phyloP scores from a whole-genome alignment of 2,888 invertebrate species.

The Bhutanitis thaidina region DNA sequence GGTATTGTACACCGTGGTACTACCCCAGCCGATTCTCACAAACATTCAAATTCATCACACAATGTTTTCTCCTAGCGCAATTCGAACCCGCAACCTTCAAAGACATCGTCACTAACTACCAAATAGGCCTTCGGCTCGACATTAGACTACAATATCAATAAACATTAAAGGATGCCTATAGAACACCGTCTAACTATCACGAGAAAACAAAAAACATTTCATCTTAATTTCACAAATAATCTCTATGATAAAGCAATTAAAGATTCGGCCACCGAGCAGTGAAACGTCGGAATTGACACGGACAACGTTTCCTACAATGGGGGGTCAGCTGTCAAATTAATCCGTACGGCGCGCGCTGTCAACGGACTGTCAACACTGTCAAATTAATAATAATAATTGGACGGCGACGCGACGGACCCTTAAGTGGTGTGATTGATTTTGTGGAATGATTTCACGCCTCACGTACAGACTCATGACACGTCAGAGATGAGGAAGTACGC shows the following conservation, averaged over 20 bases:
- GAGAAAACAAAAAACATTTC: too few species aligned
- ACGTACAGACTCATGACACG: background rate
- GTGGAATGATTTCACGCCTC: slow-evolving; percentile 15
- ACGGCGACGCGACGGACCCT: slow-evolving; percentile 21
- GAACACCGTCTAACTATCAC: too few species aligned
- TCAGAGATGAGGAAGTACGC: background rate
- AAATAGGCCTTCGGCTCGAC: too few species aligned
- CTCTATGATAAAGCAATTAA: slow-evolving; percentile 1
- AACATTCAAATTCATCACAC: too few species aligned
- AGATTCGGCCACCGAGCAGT: slow-evolving; percentile 1
- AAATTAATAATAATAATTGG: slow-evolving; percentile 55
- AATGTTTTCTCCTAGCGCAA: too few species aligned
- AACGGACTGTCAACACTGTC: slow-evolving; percentile 42
- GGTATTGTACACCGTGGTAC: too few species aligned
- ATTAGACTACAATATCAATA: too few species aligned
- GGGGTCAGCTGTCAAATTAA: slow-evolving; percentile 57
- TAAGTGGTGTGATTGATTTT: slow-evolving; percentile 23
- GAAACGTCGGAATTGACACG: slow-evolving; percentile 30
- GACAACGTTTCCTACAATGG: slow-evolving; percentile 38
- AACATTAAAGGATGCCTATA: too few species aligned
- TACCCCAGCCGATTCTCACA: too few species aligned
- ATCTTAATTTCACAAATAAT: background rate
- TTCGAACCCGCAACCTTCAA: too few species aligned
- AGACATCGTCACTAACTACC: too few species aligned
- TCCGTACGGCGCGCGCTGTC: slow-evolving; percentile 48